Evolutionary conservation across 2,888 invertebrate species (phyloP), one percentile per base, ranked within the genome.

Genomic region (Sicus ferrugineus): DNA sequence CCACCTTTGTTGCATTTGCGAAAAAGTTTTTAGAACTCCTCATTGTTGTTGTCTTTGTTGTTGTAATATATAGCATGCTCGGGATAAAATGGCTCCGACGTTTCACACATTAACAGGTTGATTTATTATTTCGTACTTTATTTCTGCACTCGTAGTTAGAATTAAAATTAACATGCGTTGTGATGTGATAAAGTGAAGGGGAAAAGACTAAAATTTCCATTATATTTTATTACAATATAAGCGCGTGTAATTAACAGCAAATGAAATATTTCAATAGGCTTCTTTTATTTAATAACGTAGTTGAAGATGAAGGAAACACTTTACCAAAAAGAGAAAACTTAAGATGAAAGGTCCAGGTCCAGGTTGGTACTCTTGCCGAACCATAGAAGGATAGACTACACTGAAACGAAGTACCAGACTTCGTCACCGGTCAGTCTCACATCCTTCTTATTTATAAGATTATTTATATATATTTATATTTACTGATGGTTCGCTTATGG

Each of bases 31-130:
- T 21, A n/a, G n/a, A 50, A 31, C 9, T 34, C 46, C 1, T 38
- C 46, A 30, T 58, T 28, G 58, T 31, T 30, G 30, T 42, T 11
- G 11, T 34, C 4, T n/a, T 21, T 54, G 54, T 23, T 58, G 1
- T n/a, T 31, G 59, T 30, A 66, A 58, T 54, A 54, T 67, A 58
- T 67, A 48, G 67, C 67, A 59, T 67, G 67, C 21, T 67, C 46
- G 34, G 59, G 67, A 58, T 34, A 58, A 67, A 67, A 67, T 59
- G 58, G 58, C 38, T 59, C 42, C 48, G 59, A 59, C 67, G 48
- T 48, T 48, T 67, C 67, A 67, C 67, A 59, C 67, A 67, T 67
- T 59, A 67, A 59, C 67, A 46, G 26, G 42, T 21, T 67, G 67
- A 67, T 67, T 67, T 67, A 67, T 67, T 67, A 67, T 48, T 48